Conservation (phyloP, 2,888 invertebrate species). For the Prosapia bicincta region DNA sequence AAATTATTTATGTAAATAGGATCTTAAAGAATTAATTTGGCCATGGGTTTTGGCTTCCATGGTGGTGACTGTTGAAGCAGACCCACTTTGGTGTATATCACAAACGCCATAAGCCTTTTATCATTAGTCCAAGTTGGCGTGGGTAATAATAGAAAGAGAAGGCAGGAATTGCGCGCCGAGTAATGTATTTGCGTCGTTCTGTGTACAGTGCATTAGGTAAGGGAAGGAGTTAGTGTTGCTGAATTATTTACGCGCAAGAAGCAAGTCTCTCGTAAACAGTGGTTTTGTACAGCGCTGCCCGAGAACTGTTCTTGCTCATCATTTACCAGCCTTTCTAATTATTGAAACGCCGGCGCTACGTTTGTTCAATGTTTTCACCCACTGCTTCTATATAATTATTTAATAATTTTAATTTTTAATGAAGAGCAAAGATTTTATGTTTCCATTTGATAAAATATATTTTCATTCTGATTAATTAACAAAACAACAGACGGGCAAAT, state of each 20-base stretch:
- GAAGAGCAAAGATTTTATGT: neutral
- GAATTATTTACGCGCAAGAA: neutral
- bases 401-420: neutral
- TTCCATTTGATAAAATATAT: neutral
- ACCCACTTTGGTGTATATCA: too few relatives aligned
- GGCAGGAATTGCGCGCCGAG: neutral
- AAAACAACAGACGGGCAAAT: too few relatives aligned
- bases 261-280: conserved; percentile 2
- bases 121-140: neutral
- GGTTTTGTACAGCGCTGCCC: neutral
- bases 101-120: neutral
- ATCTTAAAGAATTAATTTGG: too few relatives aligned
- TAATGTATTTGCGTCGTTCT: neutral
- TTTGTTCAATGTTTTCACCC: neutral
- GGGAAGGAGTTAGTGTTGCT: neutral
- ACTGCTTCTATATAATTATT: neutral
- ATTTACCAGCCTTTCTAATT: neutral
- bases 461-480: neutral
- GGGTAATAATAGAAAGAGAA: neutral
- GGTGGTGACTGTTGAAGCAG: too few relatives aligned
- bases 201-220: neutral
- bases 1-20: too few relatives aligned
- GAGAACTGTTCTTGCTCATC: neutral
- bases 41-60: too few relatives aligned
- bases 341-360: neutral